A percentile compares a stretch with the other conserved stretches of the same genome.
These are phyloP conservation scores for Dromaius novaehollandiae DNA, from an alignment of 2,113 vertebrate genomes.

Conservation along the genomic window DNA sequence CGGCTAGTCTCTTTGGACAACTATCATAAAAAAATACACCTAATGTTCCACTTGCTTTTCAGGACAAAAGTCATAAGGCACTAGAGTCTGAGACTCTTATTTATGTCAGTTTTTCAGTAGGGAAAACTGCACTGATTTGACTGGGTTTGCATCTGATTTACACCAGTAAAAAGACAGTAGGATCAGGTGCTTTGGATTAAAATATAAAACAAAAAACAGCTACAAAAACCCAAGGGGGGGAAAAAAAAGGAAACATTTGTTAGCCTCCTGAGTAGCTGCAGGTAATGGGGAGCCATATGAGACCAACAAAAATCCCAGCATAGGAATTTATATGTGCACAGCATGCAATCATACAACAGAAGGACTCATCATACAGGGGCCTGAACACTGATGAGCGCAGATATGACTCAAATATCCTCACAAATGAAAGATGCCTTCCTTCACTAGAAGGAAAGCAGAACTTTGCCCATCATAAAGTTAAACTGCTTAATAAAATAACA, in stretches of 20 bases:
- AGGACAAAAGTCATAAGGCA: constrained; percentile 66
- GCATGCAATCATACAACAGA: background rate
- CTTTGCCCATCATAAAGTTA: background rate
- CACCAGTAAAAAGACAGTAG: constrained; percentile 15
- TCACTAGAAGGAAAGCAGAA: background rate
- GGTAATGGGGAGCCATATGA: background rate
- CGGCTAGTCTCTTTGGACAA: constrained; percentile 65
- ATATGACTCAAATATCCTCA: background rate
- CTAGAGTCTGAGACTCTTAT: background rate
- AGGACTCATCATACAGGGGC: background rate
- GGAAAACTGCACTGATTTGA: background rate
- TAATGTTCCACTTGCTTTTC: constrained; percentile 49
- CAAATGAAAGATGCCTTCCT: background rate
- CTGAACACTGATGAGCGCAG: background rate
- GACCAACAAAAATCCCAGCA: background rate
- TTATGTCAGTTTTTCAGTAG: constrained; percentile 18
- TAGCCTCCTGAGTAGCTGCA: background rate
- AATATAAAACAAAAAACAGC: background rate
- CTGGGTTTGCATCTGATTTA: background rate
- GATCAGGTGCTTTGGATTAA: background rate
- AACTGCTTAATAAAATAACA: background rate
- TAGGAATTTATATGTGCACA: background rate
- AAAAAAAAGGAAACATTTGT: background rate
- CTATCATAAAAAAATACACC: constrained; percentile 66
- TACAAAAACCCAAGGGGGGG: background rate